Percentiles rank a stretch among this genome's conserved stretches.
These are phyloP conservation scores for Rhamphomyia laevipes DNA, from an alignment of 2,888 invertebrate species.

Conservation along the genomic window DNA sequence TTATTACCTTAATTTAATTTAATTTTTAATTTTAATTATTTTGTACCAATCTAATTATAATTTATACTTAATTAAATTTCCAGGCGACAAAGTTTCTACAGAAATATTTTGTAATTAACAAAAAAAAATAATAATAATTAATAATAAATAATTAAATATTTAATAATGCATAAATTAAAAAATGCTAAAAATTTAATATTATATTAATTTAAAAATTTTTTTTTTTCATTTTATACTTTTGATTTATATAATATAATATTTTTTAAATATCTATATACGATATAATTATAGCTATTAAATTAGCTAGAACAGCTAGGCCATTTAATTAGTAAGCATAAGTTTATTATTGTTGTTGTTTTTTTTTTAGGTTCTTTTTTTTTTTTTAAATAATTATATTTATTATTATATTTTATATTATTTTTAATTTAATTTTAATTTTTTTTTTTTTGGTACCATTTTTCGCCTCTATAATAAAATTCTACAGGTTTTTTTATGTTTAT, in stretches of 20 bases:
- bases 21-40: no score
- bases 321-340: neutral
- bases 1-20: no score
- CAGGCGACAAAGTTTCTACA: no score
- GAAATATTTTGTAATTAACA: no score
- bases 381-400: neutral
- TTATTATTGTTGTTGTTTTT: neutral
- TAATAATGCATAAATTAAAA: neutral
- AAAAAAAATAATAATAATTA: no score
- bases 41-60: no score
- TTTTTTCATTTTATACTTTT: neutral
- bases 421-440: neutral
- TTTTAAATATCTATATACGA: constrained; percentile 4
- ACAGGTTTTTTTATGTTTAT: no score
- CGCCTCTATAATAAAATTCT: no score
- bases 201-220: neutral
- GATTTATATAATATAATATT: neutral
- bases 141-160: neutral
- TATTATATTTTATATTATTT: neutral
- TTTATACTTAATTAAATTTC: no score
- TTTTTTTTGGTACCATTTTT: neutral
- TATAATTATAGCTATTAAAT: constrained; percentile 1
- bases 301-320: neutral
- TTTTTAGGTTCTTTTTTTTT: neutral
- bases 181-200: neutral